These are phyloP conservation scores for Bombycilla garrulus DNA, from an alignment of 2,113 vertebrate genomes.

Conservation along the genomic window DNA sequence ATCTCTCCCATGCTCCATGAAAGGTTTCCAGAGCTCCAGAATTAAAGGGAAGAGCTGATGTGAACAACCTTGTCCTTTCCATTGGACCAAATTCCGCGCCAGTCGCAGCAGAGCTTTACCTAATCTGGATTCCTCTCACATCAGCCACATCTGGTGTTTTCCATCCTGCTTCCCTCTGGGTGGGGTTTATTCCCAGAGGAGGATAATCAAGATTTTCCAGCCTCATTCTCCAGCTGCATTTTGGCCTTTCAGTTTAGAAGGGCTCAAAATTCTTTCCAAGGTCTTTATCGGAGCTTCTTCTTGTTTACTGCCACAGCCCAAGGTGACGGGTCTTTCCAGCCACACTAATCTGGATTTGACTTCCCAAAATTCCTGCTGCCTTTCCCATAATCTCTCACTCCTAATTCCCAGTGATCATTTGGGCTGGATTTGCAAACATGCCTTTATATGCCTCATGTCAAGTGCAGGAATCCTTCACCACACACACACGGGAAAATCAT, in stretches of 20 bases:
- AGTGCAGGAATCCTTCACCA: background rate
- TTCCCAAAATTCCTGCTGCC: background rate
- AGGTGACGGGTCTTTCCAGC: background rate
- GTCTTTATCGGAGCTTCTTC: background rate
- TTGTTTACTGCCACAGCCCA: background rate
- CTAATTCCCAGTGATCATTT: background rate
- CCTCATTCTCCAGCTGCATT: background rate
- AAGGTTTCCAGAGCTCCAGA: background rate
- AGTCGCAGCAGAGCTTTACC: background rate
- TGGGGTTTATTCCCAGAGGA: constrained; percentile 49
- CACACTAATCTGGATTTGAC: background rate
- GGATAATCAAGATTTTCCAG: constrained; percentile 28
- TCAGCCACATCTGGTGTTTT: constrained; percentile 59
- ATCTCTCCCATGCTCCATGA: background rate
- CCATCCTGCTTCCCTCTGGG: constrained; percentile 22
- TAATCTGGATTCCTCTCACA: background rate
- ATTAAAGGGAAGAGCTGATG: background rate
- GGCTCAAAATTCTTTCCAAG: background rate
- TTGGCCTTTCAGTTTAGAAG: background rate
- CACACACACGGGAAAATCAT: rapidly evolving
- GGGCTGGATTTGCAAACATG: background rate
- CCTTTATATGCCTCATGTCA: background rate
- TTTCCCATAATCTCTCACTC: background rate
- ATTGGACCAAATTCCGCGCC: background rate
- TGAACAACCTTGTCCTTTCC: background rate